A percentile compares a stretch with the other conserved stretches of the same genome.
phyloP scores from a whole-genome alignment of 35 echinoderm and acorn worm genomes.

The Apostichopus californicus region DNA sequence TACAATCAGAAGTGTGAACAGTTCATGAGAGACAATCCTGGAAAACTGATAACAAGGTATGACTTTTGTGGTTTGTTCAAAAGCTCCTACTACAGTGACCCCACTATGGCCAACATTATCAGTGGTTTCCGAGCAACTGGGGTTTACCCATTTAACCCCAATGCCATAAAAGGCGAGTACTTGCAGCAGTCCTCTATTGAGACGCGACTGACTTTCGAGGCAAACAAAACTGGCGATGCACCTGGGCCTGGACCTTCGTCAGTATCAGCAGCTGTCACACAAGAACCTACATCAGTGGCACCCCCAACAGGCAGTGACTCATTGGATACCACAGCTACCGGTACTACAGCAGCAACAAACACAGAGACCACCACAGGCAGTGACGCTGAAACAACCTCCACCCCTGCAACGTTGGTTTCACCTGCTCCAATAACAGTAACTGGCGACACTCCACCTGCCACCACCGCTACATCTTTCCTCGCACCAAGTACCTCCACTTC shows the following conservation, averaged over 20 bases:
- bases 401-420: background rate
- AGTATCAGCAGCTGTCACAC: background rate
- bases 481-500: background rate
- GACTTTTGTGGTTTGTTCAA: slow-evolving; percentile 66
- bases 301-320: background rate
- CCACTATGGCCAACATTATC: slow-evolving; percentile 57
- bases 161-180: slow-evolving; percentile 60
- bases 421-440: background rate
- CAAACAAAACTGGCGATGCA: background rate
- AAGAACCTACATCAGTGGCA: background rate
- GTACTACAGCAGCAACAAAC: background rate
- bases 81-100: slow-evolving; percentile 8
- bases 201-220: slow-evolving; percentile 41
- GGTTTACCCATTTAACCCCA: slow-evolving; percentile 60
- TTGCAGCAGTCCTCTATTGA: slow-evolving; percentile 59
- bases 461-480: background rate
- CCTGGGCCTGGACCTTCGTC: background rate
- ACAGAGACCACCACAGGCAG: background rate
- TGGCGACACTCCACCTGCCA: background rate
- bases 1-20: slow-evolving; percentile 68
- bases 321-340: background rate
- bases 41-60: slow-evolving; percentile 62
- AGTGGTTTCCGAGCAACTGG: slow-evolving; percentile 72
- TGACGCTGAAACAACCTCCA: background rate
- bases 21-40: slow-evolving; percentile 74